Evolutionary conservation across 2,888 invertebrate genomes (phyloP), one percentile per base, ranked within the genome.

Genomic region (Ariolimax columbianus): DNA sequence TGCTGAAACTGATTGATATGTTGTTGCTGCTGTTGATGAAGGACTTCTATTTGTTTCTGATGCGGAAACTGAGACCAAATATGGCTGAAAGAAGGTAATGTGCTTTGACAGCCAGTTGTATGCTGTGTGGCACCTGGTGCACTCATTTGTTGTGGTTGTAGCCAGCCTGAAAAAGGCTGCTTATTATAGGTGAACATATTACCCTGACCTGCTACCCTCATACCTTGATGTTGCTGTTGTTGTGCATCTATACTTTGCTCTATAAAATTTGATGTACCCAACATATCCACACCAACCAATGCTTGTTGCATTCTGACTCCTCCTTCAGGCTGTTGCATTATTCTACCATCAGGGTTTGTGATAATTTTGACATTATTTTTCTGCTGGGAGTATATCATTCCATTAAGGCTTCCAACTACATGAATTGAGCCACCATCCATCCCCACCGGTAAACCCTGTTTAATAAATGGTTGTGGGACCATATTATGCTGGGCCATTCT

Each of bases 31-130:
- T 89, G 90, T 36, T 89, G 89, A 70, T 88, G 90, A 40, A 90
- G 81, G 19, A 89, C 85, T 78, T 81, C 77, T 30, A 77, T 68
- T 55, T 88, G 86, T 70, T 87, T 87, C 70, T 88, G 89, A 55
- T 88, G 88, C 47, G 88, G 87, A 78, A 88, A 88, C 72, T 89
- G 88, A 23, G 89, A 88, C 87, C 87, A 87, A 51, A 91, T 90
- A 82, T 91, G 91, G 47, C 91, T 90, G 89, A 92, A 90, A 80
- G 91, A 91, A 40, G 92, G 91, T 43, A 92, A 83, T 11, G 90
- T 86, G 51, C 88, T 87, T 68, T 87, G 87, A 40, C 85, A 86
- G 38, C 83, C 86, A 77, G 68, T 38, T 30, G 82, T 30, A 75
- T 77, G 73, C 43, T 70, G 79, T 63, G 75, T 30, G 30, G 47